Conservation (phyloP, 30 jellyfish, hydroid and myxozoan genomes). For the Hydra vulgaris region DNA sequence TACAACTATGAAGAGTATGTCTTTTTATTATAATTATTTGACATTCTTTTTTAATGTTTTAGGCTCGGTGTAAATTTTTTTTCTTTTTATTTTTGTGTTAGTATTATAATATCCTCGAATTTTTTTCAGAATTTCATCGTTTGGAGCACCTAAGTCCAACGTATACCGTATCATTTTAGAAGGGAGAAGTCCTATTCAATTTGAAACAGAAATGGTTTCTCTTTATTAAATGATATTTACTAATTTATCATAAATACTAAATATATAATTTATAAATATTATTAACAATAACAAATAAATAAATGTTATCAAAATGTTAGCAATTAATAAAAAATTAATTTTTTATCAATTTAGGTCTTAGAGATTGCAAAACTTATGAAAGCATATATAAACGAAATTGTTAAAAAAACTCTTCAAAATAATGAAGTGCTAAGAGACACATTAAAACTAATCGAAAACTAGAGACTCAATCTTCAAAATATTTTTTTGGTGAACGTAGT, state of each 20-base stretch:
- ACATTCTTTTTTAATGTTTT: no score
- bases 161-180: conserved; percentile 78
- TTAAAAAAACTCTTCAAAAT: conserved; percentile 76
- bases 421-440: conserved; percentile 74
- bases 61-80: neutral
- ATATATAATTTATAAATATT: neutral
- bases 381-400: conserved; percentile 96
- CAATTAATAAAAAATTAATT: no score
- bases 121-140: conserved; percentile 60
- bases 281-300: neutral
- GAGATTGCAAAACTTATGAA: conserved; percentile 96
- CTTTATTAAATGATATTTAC: no score
- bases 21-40: no score
- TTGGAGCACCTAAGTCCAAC: conserved; percentile 97
- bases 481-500: no score
- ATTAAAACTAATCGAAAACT: conserved; percentile 50
- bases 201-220: conserved; percentile 89
- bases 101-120: neutral
- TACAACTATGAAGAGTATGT: conserved; percentile 90
- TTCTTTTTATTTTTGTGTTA: no score
- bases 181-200: conserved; percentile 85
- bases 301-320: no score
- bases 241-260: no score
- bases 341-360: conserved; percentile 46
- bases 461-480: neutral